Base-by-base conservation (phyloP, 1,140 invertebrate genomes). In the Hestina assimilis region DNA sequence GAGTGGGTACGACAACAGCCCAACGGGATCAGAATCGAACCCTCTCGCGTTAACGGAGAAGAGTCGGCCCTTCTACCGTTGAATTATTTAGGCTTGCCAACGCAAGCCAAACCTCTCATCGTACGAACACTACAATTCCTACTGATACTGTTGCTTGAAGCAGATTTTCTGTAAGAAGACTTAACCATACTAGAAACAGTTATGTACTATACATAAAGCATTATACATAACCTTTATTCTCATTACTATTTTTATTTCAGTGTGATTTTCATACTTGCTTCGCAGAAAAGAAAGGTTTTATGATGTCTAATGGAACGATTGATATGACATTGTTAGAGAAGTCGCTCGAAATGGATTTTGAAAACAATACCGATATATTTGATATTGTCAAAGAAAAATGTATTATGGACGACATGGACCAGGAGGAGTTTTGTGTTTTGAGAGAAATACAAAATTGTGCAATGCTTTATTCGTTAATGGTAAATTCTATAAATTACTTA, bases 311-410 rank as follows among this genome's bases (percentile, higher is more conserved):
- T 28, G 42, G 42, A n/a, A 41, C 53, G 21, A 40, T 56, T 1
- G 42, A 56, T 2, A 47, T 15, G 11, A 24, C 19, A 7, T 0
- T 12, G 4, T 29, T 41, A 21, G 33, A 46, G 1, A 11, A 45
- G 7, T 11, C 11, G 12, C 19, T 56, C 9, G 31, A 26, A 20
- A 29, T n/a, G 11, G 43, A 47, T 14, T 56, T 19, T 15, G 23
- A 46, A 17, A 41, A 56, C 3, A 19, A 56, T 2, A 41, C 33
- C 5, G 20, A 17, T 0, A 28, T 56, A 20, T 4, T 9, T 11
- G 43, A 47, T 1, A 8, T 41, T 28, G 8, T 56, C 4, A 41
- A 40, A 40, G 53, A 41, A 14, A 56, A 56, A 14, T 56, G 53
- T 9, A 26, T 56, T 4, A 33, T 8, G 0, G 43, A 41, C 3